Percentiles rank a stretch among this genome's conserved stretches.
Conservation (phyloP, 2,113 vertebrate species). For the Eurystomus gularis region DNA sequence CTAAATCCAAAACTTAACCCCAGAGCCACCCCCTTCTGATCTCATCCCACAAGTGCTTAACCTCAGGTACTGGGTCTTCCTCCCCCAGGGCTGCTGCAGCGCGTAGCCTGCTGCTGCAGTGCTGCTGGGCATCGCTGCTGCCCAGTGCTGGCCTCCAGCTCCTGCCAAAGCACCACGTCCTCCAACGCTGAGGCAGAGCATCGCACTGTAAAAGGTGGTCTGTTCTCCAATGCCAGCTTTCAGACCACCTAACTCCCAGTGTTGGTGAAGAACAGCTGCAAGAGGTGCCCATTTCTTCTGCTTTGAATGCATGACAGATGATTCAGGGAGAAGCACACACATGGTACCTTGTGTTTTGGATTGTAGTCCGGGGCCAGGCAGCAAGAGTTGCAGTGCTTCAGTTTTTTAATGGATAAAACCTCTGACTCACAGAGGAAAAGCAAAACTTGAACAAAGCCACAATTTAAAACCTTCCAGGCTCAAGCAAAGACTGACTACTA, state of each 20-base stretch:
- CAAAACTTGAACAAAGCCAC: background rate
- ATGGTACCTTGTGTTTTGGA: background rate
- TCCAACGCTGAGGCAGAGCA: background rate
- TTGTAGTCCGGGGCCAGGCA: background rate
- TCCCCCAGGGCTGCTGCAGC: background rate
- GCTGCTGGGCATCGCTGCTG: background rate
- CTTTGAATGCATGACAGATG: background rate
- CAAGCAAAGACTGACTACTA: background rate
- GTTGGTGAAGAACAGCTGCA: background rate
- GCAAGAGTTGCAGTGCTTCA: background rate
- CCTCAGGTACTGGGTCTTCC: background rate
- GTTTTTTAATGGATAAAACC: background rate
- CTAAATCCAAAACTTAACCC: background rate
- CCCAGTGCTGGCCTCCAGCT: background rate
- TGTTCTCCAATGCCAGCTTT: background rate
- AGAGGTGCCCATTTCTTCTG: background rate
- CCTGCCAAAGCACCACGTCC: background rate
- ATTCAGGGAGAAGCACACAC: fast-evolving
- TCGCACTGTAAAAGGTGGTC: background rate
- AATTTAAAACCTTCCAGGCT: background rate
- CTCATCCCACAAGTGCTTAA: background rate
- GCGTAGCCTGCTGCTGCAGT: background rate
- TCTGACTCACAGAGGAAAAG: background rate
- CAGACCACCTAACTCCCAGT: background rate
- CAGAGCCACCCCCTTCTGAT: background rate